Percentiles rank a stretch among this genome's conserved stretches.
These are phyloP conservation scores for Desmophyllum pertusum DNA, from an alignment of 92 coral and sea anemone species.

Conservation along the genomic window DNA sequence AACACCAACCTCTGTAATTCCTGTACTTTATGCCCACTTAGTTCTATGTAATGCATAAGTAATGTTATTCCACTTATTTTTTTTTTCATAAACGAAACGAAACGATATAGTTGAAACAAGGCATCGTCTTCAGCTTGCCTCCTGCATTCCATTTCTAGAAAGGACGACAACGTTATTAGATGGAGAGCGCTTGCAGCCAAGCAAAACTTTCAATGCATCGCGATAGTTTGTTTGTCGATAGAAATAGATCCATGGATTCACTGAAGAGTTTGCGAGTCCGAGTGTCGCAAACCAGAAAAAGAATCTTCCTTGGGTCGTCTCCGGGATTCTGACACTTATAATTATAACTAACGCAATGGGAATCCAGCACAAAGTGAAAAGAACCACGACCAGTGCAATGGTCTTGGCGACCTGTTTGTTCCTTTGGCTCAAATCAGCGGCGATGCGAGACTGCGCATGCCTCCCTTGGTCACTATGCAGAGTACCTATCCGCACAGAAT, in stretches of 20 bases:
- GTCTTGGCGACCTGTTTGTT: conserved; percentile 38
- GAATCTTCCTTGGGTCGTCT: background rate
- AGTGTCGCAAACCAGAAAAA: conserved; percentile 21
- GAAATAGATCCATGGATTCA: conserved; percentile 34
- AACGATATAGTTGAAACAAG: background rate
- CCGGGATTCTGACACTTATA: background rate
- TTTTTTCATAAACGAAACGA: too few species aligned
- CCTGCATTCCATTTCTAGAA: background rate
- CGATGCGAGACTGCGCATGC: background rate
- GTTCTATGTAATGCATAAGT: too few species aligned
- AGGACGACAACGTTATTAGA: background rate
- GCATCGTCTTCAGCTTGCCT: background rate
- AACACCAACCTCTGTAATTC: too few species aligned
- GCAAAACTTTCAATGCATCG: background rate
- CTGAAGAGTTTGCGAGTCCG: conserved; percentile 12
- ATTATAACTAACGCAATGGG: conserved; percentile 18
- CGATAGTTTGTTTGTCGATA: conserved; percentile 33
- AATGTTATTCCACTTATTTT: too few species aligned
- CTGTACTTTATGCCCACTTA: too few species aligned
- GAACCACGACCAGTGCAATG: conserved; percentile 4
- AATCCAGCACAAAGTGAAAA: conserved; percentile 18
- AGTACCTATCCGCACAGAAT: background rate
- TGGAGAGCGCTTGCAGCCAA: background rate
- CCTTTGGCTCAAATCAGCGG: conserved; percentile 17
- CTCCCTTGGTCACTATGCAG: conserved; percentile 6